Conservation (phyloP, 2,113 vertebrate species). For the Macrotus californicus region DNA sequence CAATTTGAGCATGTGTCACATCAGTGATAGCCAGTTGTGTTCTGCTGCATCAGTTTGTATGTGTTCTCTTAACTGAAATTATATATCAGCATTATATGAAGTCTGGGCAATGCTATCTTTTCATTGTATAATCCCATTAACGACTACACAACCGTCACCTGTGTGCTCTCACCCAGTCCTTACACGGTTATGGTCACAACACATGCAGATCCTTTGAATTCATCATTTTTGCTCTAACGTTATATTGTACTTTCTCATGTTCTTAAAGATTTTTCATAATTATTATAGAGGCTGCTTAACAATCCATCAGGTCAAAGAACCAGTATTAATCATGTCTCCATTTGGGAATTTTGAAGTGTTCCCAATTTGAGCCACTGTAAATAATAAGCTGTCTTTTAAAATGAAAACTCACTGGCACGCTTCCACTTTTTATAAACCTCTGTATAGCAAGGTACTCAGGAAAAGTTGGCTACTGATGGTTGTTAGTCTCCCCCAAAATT, state of each 20-base stretch:
- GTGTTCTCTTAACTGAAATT: neutral
- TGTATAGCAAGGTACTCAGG: neutral
- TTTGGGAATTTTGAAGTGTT: neutral
- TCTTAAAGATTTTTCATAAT: neutral
- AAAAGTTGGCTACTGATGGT: neutral
- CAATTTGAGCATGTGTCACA: neutral
- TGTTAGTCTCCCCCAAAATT: neutral
- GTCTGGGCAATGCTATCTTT: neutral
- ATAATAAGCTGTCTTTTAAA: neutral
- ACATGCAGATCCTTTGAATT: neutral
- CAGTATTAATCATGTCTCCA: neutral
- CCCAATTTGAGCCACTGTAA: neutral
- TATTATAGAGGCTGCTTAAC: neutral
- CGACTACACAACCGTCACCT: neutral
- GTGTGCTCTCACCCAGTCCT: neutral
- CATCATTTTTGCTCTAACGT: neutral
- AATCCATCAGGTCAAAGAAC: neutral
- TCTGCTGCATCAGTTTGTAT: neutral
- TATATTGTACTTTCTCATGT: neutral
- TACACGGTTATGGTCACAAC: neutral
- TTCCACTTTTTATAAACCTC: neutral
- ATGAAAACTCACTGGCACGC: neutral
- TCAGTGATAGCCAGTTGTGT: neutral
- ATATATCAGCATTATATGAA: neutral
- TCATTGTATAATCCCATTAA: neutral